Base-by-base conservation (phyloP, 2,113 vertebrate genomes). In the Misgurnus mizolepis region DNA sequence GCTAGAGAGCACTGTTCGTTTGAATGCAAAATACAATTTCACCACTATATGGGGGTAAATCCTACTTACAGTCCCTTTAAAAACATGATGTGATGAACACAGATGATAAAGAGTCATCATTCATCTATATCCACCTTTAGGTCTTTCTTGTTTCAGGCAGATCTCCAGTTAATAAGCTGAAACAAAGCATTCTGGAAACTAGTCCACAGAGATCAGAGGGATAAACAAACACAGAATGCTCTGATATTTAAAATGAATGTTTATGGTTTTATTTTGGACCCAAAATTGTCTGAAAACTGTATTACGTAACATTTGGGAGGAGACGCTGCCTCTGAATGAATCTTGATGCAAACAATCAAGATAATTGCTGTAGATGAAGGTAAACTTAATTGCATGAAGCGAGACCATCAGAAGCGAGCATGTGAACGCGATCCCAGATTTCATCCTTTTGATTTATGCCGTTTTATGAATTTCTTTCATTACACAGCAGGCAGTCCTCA, bases 191-290 rank as follows among this genome's bases (percentile, higher is more conserved):
- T 85, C 68, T 77, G 12, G 6, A 64, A 83, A 69, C 67, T 69
- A 49, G 68, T 82, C 79, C 82, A 22, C 73, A 74, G 69, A 81
- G 62, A 82, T 76, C 50, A 79, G 73, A 66, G 34, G 76, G 65
- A 71, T 75, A 83, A 53, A 55, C 50, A 79, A 87, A 89, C 53
- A 81, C 78, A 86, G 66, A 67, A 78, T 80, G 78, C 79, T 87
- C 74, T 85, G 67, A 86, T 85, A 87, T 84, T 68, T 74, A 80
- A 84, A 68, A 88, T 87, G 78, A 78, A 80, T 84, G 85, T 85
- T 88, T 82, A 81, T 82, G 65, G 76, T 75, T 79, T 83, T 85
- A 50, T 87, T 86, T 85, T 79, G 17, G 7, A 53, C 80, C 53
- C 60, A 66, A 85, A 81, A 88, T 83, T 78, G 76, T 50, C 79